Conservation (phyloP, 1,140 invertebrate species). For the Platyscapa corneri region DNA sequence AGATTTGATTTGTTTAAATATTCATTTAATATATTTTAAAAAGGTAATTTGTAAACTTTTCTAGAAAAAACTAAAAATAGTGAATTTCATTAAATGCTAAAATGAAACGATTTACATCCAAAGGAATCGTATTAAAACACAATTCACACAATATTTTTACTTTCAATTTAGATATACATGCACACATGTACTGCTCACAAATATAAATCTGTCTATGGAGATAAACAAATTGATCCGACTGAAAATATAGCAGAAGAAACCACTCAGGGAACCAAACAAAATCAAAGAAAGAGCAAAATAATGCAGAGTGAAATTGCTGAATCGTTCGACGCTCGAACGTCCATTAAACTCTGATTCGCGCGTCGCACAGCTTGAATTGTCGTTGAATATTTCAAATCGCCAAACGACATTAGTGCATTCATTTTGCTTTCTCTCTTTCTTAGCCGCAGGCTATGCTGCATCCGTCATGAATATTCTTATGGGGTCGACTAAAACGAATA, state of each 20-base stretch:
- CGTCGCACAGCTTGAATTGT: not conserved
- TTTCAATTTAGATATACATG: not conserved
- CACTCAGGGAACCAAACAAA: conserved; percentile 26
- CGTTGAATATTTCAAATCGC: conserved; percentile 50
- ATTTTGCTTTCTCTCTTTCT: conserved; percentile 9
- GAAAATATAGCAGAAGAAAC: conserved; percentile 15
- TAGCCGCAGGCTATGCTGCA: not conserved
- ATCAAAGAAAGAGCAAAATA: conserved; percentile 50
- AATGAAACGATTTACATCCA: too few species aligned
- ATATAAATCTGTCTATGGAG: not conserved
- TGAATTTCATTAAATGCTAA: too few species aligned
- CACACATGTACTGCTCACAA: not conserved
- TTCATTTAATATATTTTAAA: too few species aligned
- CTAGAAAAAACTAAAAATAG: too few species aligned
- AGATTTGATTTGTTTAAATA: too few species aligned
- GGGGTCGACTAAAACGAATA: not conserved
- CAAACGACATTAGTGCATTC: conserved; percentile 42
- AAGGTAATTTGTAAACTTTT: too few species aligned
- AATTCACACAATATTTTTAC: not conserved
- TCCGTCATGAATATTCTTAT: conserved; percentile 44
- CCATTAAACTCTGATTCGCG: conserved; percentile 46
- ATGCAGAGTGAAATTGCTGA: conserved; percentile 55
- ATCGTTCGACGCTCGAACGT: conserved; percentile 58
- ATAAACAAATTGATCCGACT: not conserved
- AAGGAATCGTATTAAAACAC: too few species aligned